A percentile compares a stretch with the other conserved stretches of the same genome.
Conservation (phyloP, 35 echinoderm and acorn worm genomes). For the Ophioderma brevispina region DNA sequence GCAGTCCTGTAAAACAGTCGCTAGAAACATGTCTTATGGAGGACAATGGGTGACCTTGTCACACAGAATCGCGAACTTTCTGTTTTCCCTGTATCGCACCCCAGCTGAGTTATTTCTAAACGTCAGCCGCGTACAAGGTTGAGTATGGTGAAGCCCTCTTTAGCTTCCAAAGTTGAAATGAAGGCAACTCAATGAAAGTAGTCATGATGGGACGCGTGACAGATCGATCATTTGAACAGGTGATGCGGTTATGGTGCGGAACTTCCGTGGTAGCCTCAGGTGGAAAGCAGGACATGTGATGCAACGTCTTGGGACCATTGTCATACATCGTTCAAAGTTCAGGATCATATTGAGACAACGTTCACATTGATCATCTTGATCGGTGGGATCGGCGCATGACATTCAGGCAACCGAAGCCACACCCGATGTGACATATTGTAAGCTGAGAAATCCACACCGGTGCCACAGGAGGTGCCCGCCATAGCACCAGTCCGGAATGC, state of each 20-base stretch:
- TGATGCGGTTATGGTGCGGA: neutral
- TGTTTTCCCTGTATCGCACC: constrained; percentile 11
- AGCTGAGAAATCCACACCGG: no score
- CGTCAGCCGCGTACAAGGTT: constrained; percentile 6
- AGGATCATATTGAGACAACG: neutral
- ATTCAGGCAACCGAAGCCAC: no score
- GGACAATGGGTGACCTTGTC: neutral
- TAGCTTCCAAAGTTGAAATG: constrained; percentile 14
- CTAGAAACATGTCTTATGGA: neutral
- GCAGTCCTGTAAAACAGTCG: neutral
- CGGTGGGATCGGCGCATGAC: no score
- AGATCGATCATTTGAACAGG: neutral
- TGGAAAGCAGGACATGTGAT: neutral
- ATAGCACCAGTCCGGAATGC: no score
- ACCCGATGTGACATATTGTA: no score
- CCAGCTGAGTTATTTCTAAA: constrained; percentile 15
- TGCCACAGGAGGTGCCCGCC: no score
- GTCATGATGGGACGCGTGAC: neutral
- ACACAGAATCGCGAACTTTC: constrained; percentile 22
- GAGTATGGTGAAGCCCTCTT: constrained; percentile 38
- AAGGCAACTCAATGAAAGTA: constrained; percentile 16
- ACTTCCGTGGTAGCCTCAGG: neutral
- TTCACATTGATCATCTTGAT: neutral
- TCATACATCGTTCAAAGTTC: neutral
- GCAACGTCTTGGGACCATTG: neutral